Conservation (phyloP, 2,888 invertebrate species). For the Caenorhabditis virilis region DNA sequence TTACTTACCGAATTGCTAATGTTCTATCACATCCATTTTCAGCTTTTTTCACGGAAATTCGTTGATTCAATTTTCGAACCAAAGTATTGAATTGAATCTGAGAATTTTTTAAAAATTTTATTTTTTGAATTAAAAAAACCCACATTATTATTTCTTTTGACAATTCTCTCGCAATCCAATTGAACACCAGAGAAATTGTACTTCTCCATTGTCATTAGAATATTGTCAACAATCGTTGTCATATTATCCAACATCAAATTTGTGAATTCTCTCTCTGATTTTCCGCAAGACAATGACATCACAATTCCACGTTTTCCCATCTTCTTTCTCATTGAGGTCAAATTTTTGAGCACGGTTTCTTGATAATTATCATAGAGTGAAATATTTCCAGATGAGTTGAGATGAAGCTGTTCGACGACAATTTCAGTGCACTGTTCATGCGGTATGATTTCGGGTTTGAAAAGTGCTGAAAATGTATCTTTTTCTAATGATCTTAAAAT, state of each 20-base stretch:
- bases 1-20: not conserved
- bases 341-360: conserved; percentile 7
- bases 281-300: conserved; percentile 16
- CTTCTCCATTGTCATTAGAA: conserved; percentile 14
- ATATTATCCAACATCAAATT: conserved; percentile 10
- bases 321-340: conserved; percentile 24
- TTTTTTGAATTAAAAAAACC: not conserved
- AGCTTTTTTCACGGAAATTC: not conserved
- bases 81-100: conserved; percentile 32
- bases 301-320: conserved; percentile 35
- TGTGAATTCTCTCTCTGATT: conserved; percentile 12
- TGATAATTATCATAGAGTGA: conserved; percentile 8
- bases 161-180: conserved; percentile 30
- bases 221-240: conserved; percentile 15
- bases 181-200: conserved; percentile 31
- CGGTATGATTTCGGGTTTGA: conserved; percentile 26
- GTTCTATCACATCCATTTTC: conserved; percentile 3
- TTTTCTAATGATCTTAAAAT: not conserved
- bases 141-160: conserved; percentile 27
- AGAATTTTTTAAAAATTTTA: not conserved
- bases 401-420: conserved; percentile 16
- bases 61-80: conserved; percentile 6
- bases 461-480: conserved; percentile 13
- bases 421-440: conserved; percentile 33
- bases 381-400: conserved; percentile 13